Base-by-base conservation (phyloP, 2,888 invertebrate genomes). In the Synanthedon formicaeformis region DNA sequence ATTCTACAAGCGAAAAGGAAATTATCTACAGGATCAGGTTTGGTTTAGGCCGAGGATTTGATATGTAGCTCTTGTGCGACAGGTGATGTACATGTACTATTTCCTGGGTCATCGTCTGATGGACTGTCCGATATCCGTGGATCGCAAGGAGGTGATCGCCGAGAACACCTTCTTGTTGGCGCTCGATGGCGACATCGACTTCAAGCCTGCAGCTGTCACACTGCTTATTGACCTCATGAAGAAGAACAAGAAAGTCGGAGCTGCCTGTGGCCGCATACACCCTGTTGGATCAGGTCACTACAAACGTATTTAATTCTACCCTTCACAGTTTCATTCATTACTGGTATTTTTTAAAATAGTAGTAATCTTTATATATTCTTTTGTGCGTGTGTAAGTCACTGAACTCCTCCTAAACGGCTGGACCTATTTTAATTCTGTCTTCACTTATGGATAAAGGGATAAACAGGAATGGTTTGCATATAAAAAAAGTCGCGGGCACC, bases 21-120 rank as follows among this genome's bases (percentile, higher is more conserved):
- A 34, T 34, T 34, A 34, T 10, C 6, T 10, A 34, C 27, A 34
- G 27, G 8, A 34, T 34, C 27, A 8, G 6, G 27, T 8, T 51
- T 27, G 48, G 41, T 18, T 18, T 4, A 27, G 27, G 8, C 0
- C 27, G 27, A 27, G 6, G 34, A 8, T 34, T 34, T 34, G 8
- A 34, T 56, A 34, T 34, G 10, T 34, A 34, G 34, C 10, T 34
- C 34, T 34, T 34, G 8, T 34, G 2, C 34, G 10, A 34, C 10
- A 90, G 90, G 93, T 93, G 10, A 96, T 96, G 96, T 96, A 96
- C 79, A 96, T 96, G 96, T 96, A 96, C 79, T 96, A 96, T 69
- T 88, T 96, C 60, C 88, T 96, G 41, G 96, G 96, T 0, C 92
- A 93, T 71, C 91, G 92, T 55, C 89, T 94, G 51, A 93, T 93